phyloP scores from a whole-genome alignment of 2,888 invertebrate species.

The Dicyrtoma fusca region DNA sequence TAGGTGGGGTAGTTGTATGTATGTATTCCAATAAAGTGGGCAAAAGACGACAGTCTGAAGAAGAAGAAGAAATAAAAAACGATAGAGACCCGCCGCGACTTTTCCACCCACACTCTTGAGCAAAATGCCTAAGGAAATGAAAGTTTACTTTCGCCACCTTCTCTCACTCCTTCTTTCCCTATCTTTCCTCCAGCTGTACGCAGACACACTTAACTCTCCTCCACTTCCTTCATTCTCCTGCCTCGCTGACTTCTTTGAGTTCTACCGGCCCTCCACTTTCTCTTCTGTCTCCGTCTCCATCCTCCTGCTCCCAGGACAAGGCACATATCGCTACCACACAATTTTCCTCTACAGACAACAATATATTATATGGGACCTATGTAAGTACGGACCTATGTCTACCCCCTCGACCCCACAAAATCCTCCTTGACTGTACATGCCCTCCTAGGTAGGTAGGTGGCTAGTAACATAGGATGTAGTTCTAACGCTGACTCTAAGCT shows the following conservation, averaged over 20 bases:
- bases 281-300: background rate
- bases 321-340: no score
- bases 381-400: no score
- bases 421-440: no score
- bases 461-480: no score
- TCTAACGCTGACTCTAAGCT: no score
- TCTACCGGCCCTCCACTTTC: constrained; percentile 9
- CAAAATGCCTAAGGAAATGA: constrained; percentile 40
- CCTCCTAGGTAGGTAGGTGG: no score
- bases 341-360: no score
- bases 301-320: no score
- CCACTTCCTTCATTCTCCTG: constrained; percentile 21
- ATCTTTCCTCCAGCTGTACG: background rate
- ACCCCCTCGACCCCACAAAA: no score
- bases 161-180: constrained; percentile 2
- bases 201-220: constrained; percentile 20
- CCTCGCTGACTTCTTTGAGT: constrained; percentile 20
- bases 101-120: constrained; percentile 26
- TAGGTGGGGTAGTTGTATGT: background rate
- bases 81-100: background rate
- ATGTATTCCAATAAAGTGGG: background rate
- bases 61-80: constrained; percentile 4
- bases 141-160: constrained; percentile 41
- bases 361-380: no score
- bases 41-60: background rate